Base-by-base conservation (phyloP, 2,797 vertebrate genomes). In the Periparus ater region DNA sequence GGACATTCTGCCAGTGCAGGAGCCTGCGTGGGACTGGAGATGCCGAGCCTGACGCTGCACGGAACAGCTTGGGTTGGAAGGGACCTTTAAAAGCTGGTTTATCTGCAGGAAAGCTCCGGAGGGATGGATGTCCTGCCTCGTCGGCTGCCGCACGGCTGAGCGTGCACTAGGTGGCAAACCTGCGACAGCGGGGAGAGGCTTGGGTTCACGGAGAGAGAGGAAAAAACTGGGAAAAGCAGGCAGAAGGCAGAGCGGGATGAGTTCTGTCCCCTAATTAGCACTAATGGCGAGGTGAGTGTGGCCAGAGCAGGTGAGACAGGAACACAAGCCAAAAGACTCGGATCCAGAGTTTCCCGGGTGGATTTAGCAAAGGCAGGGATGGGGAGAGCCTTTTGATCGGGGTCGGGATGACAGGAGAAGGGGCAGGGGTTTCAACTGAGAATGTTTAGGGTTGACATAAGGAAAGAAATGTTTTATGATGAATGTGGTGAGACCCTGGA, bases 111-210 rank as follows among this genome's bases (percentile, higher is more conserved):
- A 48, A 6, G 9, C 36, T 51, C 40, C 2, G 2, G 11, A 21
- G 45, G 40, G 73, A 13, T 2, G 87, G 57, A 22, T 30, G 1
- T 3, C 8, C 3, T 0, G 17, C 10, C 7, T 0, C 0, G 32
- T 0, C 1, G 47, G 72, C 61, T 83, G 92, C 63, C 47, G 7
- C 10, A 17, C 4, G 11, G 75, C 86, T 19, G 27, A 42, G 60
- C 0, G 72, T 48, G 84, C 92, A 4, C 92, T 94, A 95, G 94
- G 71, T 76, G 95, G 95, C 92, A 91, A 53, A 1, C 55, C 32
- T 4, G 66, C 11, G 21, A 61, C 40, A 48, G 67, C 66, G 12
- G 53, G 40, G 53, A 77, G 32, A 34, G 18, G 32, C 10, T 9
- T 17, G 68, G 23, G 6, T 7, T 48, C 5, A 60, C 51, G 22